Conservation (phyloP, 2,113 vertebrate genomes). For the Thunnus maccoyii region DNA sequence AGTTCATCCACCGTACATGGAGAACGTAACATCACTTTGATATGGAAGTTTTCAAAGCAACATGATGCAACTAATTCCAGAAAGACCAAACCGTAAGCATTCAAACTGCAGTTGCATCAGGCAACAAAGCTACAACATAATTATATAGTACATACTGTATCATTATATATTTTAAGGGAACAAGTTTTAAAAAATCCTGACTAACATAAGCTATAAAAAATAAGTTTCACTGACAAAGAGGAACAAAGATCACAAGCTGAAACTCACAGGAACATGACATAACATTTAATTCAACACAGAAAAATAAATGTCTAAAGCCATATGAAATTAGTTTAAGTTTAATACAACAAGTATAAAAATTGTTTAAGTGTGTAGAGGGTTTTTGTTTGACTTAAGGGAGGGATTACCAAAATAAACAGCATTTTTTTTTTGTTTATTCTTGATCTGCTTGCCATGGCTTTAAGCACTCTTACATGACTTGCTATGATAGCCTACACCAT, state of each 20-base stretch:
- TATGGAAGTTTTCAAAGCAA: background rate
- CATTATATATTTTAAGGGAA: no score
- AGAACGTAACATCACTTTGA: background rate
- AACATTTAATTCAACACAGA: background rate
- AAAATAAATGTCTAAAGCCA: background rate
- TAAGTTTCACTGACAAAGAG: constrained; percentile 19
- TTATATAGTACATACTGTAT: background rate
- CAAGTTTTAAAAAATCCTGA: background rate
- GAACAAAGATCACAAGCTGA: constrained; percentile 26
- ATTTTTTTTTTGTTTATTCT: background rate
- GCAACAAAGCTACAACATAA: constrained; percentile 7
- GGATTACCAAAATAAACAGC: background rate
- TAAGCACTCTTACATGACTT: background rate
- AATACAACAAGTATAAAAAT: background rate
- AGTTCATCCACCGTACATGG: background rate
- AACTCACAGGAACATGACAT: background rate
- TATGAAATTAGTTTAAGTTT: background rate
- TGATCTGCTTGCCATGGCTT: constrained; percentile 1
- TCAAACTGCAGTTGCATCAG: background rate
- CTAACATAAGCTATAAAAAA: background rate
- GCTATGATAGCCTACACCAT: background rate
- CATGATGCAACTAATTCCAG: background rate
- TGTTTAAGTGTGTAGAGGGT: background rate
- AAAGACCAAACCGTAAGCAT: background rate
- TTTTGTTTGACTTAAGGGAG: background rate